Percentiles rank a stretch among this genome's conserved stretches.
Conservation (phyloP, 1,140 invertebrate genomes). For the Bombus ignitus region DNA sequence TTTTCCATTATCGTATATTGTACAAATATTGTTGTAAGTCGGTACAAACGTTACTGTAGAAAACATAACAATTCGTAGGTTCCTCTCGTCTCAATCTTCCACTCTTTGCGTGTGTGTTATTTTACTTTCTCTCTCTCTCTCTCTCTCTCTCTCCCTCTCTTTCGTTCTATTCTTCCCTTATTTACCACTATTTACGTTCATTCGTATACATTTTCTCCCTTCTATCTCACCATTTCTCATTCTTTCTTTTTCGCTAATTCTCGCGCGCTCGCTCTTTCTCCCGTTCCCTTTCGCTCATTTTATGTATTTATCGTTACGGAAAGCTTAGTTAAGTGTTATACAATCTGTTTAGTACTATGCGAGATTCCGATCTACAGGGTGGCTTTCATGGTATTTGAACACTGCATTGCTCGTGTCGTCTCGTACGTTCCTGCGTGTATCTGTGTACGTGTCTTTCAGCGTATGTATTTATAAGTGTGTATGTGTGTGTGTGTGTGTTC, state of each 20-base stretch:
- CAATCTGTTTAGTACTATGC: slow-evolving; percentile 67
- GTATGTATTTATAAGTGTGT: not conserved
- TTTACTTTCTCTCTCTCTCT: slow-evolving; percentile 30
- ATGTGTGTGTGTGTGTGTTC: slow-evolving; percentile 7
- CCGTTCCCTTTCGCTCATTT: slow-evolving; percentile 44
- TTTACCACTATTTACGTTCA: not conserved
- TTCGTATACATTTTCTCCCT: not conserved
- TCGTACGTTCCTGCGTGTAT: slow-evolving; percentile 31
- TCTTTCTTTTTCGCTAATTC: not conserved
- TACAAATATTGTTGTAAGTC: slow-evolving; percentile 83
- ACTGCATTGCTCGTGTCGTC: slow-evolving; percentile 49
- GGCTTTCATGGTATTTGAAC: slow-evolving; percentile 62
- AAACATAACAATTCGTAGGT: slow-evolving; percentile 81
- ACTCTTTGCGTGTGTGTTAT: slow-evolving; percentile 29
- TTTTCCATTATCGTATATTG: slow-evolving; percentile 78
- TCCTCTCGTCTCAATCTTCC: slow-evolving; percentile 62
- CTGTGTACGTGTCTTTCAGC: slow-evolving; percentile 8
- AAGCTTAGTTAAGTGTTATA: slow-evolving; percentile 68
- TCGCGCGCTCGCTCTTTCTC: slow-evolving; percentile 37
- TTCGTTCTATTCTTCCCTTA: slow-evolving; percentile 21
- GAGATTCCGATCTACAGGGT: slow-evolving; percentile 67
- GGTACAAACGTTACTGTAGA: slow-evolving; percentile 83
- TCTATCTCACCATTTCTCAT: slow-evolving; percentile 37
- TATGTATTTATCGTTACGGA: slow-evolving; percentile 59
- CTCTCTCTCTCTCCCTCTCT: slow-evolving; percentile 26